These are phyloP conservation scores for Aphaenogaster rudis DNA, from an alignment of 1,140 invertebrate genomes.

Conservation along the genomic window DNA sequence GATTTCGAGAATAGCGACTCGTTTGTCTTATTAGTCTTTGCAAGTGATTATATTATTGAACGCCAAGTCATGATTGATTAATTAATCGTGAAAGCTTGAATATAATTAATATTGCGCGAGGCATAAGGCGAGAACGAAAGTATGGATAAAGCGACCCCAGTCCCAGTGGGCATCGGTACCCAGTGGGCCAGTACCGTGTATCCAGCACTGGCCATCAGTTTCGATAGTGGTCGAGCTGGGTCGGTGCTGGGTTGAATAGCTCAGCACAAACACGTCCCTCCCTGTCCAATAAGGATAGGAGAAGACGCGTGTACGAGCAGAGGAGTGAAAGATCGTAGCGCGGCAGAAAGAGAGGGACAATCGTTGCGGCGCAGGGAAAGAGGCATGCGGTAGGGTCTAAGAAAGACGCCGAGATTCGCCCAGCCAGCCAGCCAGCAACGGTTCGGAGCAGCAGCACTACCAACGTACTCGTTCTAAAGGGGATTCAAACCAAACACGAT, in stretches of 20 bases:
- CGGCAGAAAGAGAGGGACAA: not conserved
- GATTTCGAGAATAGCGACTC: not conserved
- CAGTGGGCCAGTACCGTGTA: not conserved
- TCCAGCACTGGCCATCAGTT: constrained; percentile 21
- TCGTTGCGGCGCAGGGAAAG: not conserved
- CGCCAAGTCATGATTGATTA: not conserved
- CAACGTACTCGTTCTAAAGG: not conserved
- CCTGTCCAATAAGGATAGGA: not conserved
- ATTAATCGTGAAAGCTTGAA: not conserved
- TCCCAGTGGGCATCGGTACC: not conserved
- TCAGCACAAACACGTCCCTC: constrained; percentile 14
- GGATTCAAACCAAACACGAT: not conserved
- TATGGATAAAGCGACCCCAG: not conserved
- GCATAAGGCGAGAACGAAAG: not conserved
- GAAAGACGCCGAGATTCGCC: not conserved
- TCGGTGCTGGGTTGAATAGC: not conserved
- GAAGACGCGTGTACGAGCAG: not conserved
- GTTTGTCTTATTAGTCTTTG: not conserved
- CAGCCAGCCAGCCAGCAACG: not conserved
- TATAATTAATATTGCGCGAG: not conserved
- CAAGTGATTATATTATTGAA: not conserved
- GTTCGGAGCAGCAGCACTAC: not conserved
- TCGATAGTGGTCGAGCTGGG: constrained; percentile 2
- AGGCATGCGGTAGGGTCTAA: not conserved
- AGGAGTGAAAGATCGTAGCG: not conserved